Conservation (phyloP, 2,113 vertebrate species). For the Ailurus styani region DNA sequence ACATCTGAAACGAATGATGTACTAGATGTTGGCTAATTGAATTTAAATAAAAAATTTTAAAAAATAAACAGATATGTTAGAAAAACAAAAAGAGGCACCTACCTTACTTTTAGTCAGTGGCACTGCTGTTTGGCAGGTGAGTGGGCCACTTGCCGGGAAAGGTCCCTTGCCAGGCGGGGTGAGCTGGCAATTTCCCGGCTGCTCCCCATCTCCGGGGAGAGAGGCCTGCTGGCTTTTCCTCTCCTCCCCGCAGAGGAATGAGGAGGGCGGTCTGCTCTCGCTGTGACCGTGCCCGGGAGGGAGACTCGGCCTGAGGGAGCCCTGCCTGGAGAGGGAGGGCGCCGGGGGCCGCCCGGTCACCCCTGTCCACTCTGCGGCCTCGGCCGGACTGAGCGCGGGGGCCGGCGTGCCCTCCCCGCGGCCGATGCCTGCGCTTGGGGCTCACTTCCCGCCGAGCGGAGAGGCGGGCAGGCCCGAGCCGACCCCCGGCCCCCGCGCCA, state of each 20-base stretch:
- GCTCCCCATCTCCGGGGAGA: background rate
- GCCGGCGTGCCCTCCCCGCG: background rate
- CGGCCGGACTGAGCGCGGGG: background rate
- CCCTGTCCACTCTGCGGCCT: background rate
- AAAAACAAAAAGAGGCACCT: background rate
- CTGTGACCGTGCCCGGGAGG: background rate
- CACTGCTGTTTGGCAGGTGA: background rate
- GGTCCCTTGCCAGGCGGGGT: background rate
- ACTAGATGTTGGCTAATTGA: too few species aligned
- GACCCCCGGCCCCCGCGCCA: too few species aligned
- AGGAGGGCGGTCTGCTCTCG: background rate
- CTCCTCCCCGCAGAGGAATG: background rate
- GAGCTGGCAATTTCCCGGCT: background rate
- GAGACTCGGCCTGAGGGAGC: background rate
- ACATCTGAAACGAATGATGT: background rate
- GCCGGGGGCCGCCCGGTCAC: background rate
- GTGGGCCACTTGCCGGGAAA: background rate
- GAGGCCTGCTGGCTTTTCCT: background rate
- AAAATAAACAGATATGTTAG: background rate
- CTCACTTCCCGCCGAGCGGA: background rate
- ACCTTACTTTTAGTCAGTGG: background rate
- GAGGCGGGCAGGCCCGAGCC: background rate
- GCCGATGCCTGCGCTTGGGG: rapidly evolving
- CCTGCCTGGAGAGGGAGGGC: background rate
- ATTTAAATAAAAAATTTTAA: background rate